Evolutionary conservation across 1,140 invertebrate genomes (phyloP).

Genomic region (Caenorhabditis elegans): WBcel235 BX284605.5:12550001-12550500

Average conservation of each 20-base stretch:
- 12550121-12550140: too few relatives aligned
- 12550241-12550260: slow-evolving; percentile 2
- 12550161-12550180: background rate
- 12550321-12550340: background rate
- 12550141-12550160: background rate
- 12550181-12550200: background rate
- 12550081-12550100: background rate
- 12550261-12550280: background rate
- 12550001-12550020: slow-evolving; percentile 4
- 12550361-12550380: slow-evolving; percentile 1
- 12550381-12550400: slow-evolving; percentile 18
- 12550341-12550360: slow-evolving; percentile 22
- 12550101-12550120: too few relatives aligned
- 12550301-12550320: background rate
- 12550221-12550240: slow-evolving; percentile 3
- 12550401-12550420: slow-evolving; percentile 21
- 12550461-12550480: slow-evolving; percentile 7
- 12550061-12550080: slow-evolving; percentile 3
- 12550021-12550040: slow-evolving; percentile 13
- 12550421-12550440: background rate
- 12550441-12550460: slow-evolving; percentile 23
- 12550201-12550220: background rate
- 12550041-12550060: background rate
- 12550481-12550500: background rate
- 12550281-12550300: slow-evolving; percentile 11